These are phyloP conservation scores for Eudyptes chrysolophus DNA, from an alignment of 2,113 vertebrate genomes.

Conservation along the genomic window DNA sequence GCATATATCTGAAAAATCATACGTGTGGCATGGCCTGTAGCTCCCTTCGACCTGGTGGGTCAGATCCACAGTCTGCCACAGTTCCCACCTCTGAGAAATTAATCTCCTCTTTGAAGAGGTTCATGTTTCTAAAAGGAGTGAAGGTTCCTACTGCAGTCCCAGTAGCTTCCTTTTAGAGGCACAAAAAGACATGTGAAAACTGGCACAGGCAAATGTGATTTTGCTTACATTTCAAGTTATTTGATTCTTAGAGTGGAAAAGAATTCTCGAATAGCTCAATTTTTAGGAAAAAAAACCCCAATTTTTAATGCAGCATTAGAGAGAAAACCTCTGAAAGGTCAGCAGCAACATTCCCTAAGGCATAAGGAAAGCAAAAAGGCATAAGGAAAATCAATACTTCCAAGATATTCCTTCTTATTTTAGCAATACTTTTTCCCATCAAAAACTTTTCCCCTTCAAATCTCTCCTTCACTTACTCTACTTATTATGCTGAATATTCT, in stretches of 20 bases:
- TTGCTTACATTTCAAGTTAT: not conserved
- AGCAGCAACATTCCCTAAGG: not conserved
- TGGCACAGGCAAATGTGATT: not conserved
- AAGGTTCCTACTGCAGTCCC: not conserved
- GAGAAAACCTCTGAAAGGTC: not conserved
- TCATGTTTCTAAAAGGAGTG: not conserved
- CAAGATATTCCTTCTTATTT: not conserved
- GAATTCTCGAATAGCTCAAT: not conserved
- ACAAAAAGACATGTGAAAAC: not conserved
- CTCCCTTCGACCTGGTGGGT: not conserved
- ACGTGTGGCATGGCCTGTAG: fast-evolving
- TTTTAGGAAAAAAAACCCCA: not conserved
- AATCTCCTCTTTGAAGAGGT: not conserved
- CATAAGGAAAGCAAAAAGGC: not conserved
- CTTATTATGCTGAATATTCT: not conserved
- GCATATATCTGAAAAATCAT: not conserved
- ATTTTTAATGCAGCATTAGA: not conserved
- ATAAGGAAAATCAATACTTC: not conserved
- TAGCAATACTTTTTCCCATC: not conserved
- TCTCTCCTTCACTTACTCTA: not conserved
- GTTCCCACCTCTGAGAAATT: not conserved
- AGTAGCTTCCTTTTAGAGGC: not conserved
- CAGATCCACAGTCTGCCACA: not conserved
- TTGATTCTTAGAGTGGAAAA: not conserved
- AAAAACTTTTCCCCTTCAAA: not conserved